Evolutionary conservation across 1,140 invertebrate species (phyloP), one percentile per base, ranked within the genome.

Genomic region (Pseudoatta argentina): DNA sequence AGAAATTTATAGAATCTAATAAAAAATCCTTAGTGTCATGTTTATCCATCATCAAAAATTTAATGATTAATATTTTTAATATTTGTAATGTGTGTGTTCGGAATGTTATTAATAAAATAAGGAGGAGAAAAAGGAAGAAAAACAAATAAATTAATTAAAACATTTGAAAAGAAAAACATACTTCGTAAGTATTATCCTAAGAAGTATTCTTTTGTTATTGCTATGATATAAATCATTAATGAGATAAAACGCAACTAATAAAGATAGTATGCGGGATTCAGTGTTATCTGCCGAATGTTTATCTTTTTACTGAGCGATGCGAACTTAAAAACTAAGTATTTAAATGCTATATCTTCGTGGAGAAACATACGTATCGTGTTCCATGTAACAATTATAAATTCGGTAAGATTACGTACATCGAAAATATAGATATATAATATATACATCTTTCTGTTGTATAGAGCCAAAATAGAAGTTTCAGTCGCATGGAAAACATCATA

Each of bases 351-450:
- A 51, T 51, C 24, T 48, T 27, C 14, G 18, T 5, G 18, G 24
- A 73, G 14, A 44, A 39, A 51, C 14, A 14, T n/a, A 44, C 14
- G 61, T 24, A 57, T 71, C 6, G 10, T 21, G 14, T 44, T 39
- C 1, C 34, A 48, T 6, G 27, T 12, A 69, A 2, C 7, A 51
- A 18, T 7, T 53, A 27, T 24, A 39, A 34, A 81, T 69, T 55
- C 16, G 14, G n/a, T 21, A 39, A 79, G n/a, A 51, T 66, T 78
- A 78, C 16, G 48, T 44, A 79, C 30, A 53, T 79, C 66, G 14
- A 69, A 69, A 69, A 69, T 39, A 69, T 69, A 69, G 66, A 67
- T 34, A 76, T 76, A 51, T 51, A 55, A 55, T 69, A 71, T 57
- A 57, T 57, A 63, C 8, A 72, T 61, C 66, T 55, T 48, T 44